Evolutionary conservation across 2,797 vertebrate species (phyloP).

Genomic region (Enteromius treurensis): DNA sequence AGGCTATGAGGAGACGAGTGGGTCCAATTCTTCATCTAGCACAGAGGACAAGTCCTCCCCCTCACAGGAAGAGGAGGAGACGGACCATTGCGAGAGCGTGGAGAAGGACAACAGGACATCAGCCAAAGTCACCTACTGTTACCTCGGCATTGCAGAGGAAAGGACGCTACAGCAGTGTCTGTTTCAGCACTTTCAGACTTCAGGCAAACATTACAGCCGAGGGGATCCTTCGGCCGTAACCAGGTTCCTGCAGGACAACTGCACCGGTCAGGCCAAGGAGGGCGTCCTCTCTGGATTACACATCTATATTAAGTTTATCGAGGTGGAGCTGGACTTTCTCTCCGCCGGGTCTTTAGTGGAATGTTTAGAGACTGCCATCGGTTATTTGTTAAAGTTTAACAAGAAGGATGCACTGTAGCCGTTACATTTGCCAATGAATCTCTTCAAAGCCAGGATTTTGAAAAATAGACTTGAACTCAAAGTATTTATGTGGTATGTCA

Average conservation of each 20-base stretch:
- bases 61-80: conserved; percentile 59
- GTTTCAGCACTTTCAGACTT: conserved; percentile 94
- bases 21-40: conserved; percentile 45
- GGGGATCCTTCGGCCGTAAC: conserved; percentile 87
- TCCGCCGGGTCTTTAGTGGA: conserved; percentile 96
- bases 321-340: conserved; percentile 99
- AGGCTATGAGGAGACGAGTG: conserved; percentile 81
- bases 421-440: background rate
- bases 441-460: conserved; percentile 54
- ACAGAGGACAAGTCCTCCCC: conserved; percentile 59
- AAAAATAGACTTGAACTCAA: conserved; percentile 7
- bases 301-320: conserved; percentile 96
- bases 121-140: conserved; percentile 90
- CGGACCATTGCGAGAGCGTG: conserved; percentile 51
- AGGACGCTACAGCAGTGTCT: conserved; percentile 95
- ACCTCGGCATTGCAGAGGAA: conserved; percentile 94
- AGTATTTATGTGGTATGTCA: conserved; percentile 30
- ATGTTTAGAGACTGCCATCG: conserved; percentile 96
- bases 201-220: conserved; percentile 86
- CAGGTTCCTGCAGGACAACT: conserved; percentile 94
- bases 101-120: conserved; percentile 64
- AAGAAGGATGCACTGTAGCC: conserved; percentile 76
- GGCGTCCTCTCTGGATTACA: conserved; percentile 74
- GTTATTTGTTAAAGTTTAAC: conserved; percentile 95
- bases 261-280: conserved; percentile 70